Base-by-base conservation (phyloP, 2,113 vertebrate genomes). In the Leucosticte australis region DNA sequence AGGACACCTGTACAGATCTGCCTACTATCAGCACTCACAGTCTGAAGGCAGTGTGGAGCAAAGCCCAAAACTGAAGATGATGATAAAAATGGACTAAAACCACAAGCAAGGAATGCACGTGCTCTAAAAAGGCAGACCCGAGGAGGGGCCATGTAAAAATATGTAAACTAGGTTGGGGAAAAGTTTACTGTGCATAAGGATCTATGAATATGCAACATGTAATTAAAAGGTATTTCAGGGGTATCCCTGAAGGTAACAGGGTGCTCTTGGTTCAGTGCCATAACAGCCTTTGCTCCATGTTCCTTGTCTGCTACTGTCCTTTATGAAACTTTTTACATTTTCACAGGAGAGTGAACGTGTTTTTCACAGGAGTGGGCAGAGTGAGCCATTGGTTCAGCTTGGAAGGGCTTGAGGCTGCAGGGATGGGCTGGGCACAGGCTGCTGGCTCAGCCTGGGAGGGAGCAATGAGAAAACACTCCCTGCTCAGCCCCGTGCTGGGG, bases 391-490 rank as follows among this genome's bases (percentile, higher is more conserved):
- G 41, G 11, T 10, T 23, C 49, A 23, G 41, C 14, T 12, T 4
- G 35, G 35, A 37, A 27, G 35, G 57, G 24, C 10, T 26, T 26
- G 57, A 60, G 33, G 57, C n/a, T 60, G 35, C 35, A 18, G 23
- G 57, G 35, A 18, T 27, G 57, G 35, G 35, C n/a, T 37, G 57
- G n/a, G 57, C 57, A 60, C 35, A 37, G 57, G 57, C 16, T 27
- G 57, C 41, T 59, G 64, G 46, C 31, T 62, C 37, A n/a, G 30
- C 30, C 22, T 30, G 16, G n/a, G 33, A 52, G 7, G 39, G 7
- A 49, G 44, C 3, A 4, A 3, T 5, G 35, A 19, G 20, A 2
- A 44, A 52, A 24, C 2, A 0, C 6, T 11, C 16, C 15, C 20
- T 15, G 31, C 68, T 81, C 56, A 55, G 44, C 47, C 5, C 20